These are phyloP conservation scores for Limanda limanda DNA, from an alignment of 2,113 vertebrate species.

Conservation along the genomic window DNA sequence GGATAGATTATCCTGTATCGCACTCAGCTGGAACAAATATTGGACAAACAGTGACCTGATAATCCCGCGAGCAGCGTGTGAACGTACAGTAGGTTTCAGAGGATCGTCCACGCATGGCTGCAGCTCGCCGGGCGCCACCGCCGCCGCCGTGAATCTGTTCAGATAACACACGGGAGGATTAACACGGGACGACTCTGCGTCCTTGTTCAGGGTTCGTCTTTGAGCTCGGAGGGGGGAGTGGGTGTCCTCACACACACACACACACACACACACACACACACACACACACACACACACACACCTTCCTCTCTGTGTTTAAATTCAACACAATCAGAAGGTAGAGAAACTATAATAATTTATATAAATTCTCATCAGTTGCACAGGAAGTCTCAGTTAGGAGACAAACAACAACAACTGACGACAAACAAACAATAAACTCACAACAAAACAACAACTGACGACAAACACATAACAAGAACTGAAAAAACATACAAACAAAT, in stretches of 20 bases:
- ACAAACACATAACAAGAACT: too few relatives aligned
- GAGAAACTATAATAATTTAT: too few relatives aligned
- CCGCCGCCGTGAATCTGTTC: slow-evolving; percentile 38
- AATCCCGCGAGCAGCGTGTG: slow-evolving; percentile 29
- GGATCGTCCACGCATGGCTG: slow-evolving; percentile 41
- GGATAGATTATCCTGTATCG: not conserved
- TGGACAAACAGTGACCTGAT: slow-evolving; percentile 33
- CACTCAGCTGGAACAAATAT: slow-evolving; percentile 35
- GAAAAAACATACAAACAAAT: too few relatives aligned
- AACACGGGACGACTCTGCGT: slow-evolving; percentile 19
- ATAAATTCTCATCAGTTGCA: too few relatives aligned
- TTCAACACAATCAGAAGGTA: too few relatives aligned
- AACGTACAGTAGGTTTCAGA: slow-evolving; percentile 12
- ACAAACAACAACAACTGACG: too few relatives aligned
- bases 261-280: slow-evolving; percentile 18
- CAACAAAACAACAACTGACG: too few relatives aligned
- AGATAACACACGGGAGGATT: slow-evolving; percentile 40
- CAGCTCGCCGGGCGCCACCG: slow-evolving; percentile 15
- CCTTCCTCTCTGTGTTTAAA: too few relatives aligned
- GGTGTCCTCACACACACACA: too few relatives aligned
- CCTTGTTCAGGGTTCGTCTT: slow-evolving; percentile 55
- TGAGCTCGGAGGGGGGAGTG: not conserved
- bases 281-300: not conserved
- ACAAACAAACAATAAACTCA: too few relatives aligned
- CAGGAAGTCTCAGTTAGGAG: too few relatives aligned